Conservation (phyloP, 2,113 vertebrate genomes). For the Salvelinus fontinalis region DNA sequence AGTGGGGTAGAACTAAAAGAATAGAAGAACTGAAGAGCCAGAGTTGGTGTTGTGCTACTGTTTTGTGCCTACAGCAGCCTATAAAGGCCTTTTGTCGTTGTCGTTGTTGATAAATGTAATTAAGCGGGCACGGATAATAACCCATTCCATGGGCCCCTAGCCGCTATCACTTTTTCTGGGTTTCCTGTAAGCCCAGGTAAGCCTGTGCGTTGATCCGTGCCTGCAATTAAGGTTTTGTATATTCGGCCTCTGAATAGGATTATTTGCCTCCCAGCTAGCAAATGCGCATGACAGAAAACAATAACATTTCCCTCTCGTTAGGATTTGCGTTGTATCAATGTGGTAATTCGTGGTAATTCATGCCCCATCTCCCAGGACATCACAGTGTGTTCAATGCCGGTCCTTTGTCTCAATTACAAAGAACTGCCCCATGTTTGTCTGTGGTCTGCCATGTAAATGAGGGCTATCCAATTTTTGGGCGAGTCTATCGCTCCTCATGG, state of each 20-base stretch:
- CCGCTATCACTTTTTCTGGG: no score
- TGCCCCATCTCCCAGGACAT: neutral
- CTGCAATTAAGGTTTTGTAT: conserved; percentile 28
- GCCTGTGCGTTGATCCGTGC: no score
- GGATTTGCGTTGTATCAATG: neutral
- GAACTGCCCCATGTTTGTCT: conserved; percentile 5
- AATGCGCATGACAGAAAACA: neutral
- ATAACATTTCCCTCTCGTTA: neutral
- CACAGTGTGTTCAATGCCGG: conserved; percentile 21
- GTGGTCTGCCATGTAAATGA: conserved; percentile 45
- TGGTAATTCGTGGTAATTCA: neutral
- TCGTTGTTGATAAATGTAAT: no score
- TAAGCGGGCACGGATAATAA: no score
- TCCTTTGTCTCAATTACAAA: conserved; percentile 24
- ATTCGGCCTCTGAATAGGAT: neutral
- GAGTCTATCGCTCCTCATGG: conserved; percentile 37
- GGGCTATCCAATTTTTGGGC: conserved; percentile 40
- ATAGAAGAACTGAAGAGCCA: neutral
- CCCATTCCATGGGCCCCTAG: no score
- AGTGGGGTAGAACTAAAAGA: neutral
- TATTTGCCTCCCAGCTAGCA: neutral
- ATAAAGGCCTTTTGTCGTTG: no score
- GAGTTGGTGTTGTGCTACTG: neutral
- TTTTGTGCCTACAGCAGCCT: no score
- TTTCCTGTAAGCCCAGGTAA: no score